Evolutionary conservation across 2,888 invertebrate genomes (phyloP), one percentile per base, ranked within the genome.

Genomic region (Nipponacmea schrenckii): DNA sequence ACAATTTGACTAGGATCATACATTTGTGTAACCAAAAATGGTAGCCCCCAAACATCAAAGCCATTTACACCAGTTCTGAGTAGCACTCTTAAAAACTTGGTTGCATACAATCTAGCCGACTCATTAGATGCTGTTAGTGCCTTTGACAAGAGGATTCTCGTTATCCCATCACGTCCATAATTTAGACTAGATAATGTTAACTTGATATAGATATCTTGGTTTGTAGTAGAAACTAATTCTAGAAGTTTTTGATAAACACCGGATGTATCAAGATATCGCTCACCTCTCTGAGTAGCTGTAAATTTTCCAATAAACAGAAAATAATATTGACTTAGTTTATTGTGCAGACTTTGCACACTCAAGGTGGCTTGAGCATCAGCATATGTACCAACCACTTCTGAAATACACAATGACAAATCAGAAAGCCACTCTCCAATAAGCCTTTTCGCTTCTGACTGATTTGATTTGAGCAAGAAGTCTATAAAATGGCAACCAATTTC

Each of bases 121-220:
- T 93, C 91, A 77, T 88, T 86, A 20, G 89, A 85, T 17, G 90
- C 89, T 0, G 90, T 90, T 44, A 92, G 85, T 8, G 91, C 91
- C 76, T 90, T 90, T 48, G 89, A 88, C 39, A 92, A 86, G 27
- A 92, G 90, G 44, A 91, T 86, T 45, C 92, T 88, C 84, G 83
- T 84, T 73, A 86, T 82, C 91, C 94, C 93, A 73, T 94, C 93
- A 68, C 93, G 90, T 3, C 93, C 92, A 87, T 97, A 98, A 90
- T 97, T 96, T 81, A 99, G 90, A 78, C 95, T 94, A 7, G 97
- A 96, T 74, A 97, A 93, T 70, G 97, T 95, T 74, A 98, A 91
- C 89, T 98, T 98, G 0, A 97, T 93, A 88, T 97, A 97, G 86
- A 95, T 95, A 83, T 96, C 95, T 87, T 96, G 95, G 83, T 94